These are phyloP conservation scores for Halocaridina rubra DNA, from an alignment of 2,888 invertebrate genomes.

Conservation along the genomic window DNA sequence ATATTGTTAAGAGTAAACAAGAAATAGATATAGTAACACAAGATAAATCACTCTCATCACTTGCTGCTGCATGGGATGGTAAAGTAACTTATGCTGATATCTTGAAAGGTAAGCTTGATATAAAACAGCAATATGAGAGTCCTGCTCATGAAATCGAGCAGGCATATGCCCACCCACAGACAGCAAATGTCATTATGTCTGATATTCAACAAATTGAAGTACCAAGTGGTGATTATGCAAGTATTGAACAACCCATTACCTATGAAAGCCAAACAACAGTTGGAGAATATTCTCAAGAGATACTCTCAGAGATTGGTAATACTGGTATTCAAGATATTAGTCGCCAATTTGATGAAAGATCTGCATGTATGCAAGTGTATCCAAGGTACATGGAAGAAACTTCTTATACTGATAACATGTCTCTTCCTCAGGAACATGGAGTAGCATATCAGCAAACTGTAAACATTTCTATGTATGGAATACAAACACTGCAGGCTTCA, in stretches of 20 bases:
- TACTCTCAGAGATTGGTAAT: not conserved
- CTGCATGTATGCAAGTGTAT: constrained; percentile 19
- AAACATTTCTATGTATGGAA: constrained; percentile 24
- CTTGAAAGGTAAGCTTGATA: constrained; percentile 51
- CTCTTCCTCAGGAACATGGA: constrained; percentile 6
- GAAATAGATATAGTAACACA: not conserved
- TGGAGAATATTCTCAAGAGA: not conserved
- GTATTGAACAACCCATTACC: not conserved
- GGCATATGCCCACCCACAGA: not conserved
- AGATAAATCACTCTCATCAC: not conserved
- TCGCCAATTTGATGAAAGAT: constrained; percentile 5
- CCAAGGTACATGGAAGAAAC: constrained; percentile 26
- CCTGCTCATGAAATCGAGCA: too few species aligned
- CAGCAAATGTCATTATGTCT: not conserved
- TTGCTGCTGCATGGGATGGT: constrained; percentile 41
- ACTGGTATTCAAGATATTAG: not conserved
- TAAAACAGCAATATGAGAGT: constrained; percentile 16
- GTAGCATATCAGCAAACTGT: constrained; percentile 22
- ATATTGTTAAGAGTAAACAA: not conserved
- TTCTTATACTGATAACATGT: constrained; percentile 20
- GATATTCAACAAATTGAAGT: not conserved
- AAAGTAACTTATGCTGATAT: constrained; percentile 62
- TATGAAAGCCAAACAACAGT: not conserved
- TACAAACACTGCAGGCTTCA: constrained; percentile 33
- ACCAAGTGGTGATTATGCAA: not conserved